These are phyloP conservation scores for Brachyhypopomus gauderio DNA, from an alignment of 2,113 vertebrate genomes.

Conservation along the genomic window DNA sequence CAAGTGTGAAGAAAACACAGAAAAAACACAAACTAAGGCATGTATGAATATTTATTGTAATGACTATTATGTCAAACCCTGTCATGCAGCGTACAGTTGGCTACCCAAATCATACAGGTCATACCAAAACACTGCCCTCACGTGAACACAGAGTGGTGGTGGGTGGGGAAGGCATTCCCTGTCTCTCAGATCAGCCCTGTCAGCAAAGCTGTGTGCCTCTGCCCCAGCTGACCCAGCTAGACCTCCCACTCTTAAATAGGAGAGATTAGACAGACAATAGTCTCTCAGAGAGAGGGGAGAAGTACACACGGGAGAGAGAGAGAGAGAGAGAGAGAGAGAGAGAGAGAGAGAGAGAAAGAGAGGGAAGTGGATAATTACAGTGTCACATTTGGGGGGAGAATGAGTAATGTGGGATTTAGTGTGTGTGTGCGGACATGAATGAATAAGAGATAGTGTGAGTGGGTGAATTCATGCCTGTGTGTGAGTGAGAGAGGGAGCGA, in stretches of 20 bases:
- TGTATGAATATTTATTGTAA: not conserved
- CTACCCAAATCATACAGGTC: not conserved
- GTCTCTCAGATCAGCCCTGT: conserved; percentile 14
- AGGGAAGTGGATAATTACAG: not conserved
- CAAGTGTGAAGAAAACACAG: not conserved
- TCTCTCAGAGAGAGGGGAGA: not conserved
- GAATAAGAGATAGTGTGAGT: no score
- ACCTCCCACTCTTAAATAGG: conserved; percentile 6
- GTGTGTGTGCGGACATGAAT: no score
- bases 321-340: not conserved
- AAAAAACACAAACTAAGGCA: not conserved
- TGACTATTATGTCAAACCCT: not conserved
- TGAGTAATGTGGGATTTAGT: no score
- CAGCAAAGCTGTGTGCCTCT: conserved; percentile 11
- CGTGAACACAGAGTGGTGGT: not conserved
- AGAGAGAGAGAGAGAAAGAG: not conserved
- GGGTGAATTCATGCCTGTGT: no score
- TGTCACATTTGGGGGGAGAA: no score
- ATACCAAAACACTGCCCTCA: not conserved
- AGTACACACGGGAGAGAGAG: not conserved
- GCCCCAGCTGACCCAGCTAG: conserved; percentile 11
- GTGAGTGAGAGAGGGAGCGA: not conserved
- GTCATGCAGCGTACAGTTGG: not conserved
- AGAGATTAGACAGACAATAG: not conserved
- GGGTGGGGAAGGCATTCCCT: not conserved